Conservation (phyloP, 2,113 vertebrate genomes). For the Salvelinus sp. region DNA sequence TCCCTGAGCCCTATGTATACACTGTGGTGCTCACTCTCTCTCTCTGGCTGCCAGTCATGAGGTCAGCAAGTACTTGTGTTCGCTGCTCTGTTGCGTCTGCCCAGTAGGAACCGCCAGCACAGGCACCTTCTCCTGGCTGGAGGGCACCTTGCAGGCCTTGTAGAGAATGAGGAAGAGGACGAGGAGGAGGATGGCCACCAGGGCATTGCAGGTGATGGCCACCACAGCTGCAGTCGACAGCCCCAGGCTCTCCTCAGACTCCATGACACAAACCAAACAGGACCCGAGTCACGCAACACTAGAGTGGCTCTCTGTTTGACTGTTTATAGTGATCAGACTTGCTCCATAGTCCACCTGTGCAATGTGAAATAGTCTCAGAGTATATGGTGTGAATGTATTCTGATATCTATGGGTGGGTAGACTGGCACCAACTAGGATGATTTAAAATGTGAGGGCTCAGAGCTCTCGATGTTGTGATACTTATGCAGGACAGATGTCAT, state of each 20-base stretch:
- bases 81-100: slow-evolving; percentile 56
- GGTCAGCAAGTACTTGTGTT: slow-evolving; percentile 75
- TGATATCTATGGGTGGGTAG: too few species aligned
- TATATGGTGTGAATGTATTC: too few species aligned
- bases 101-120: slow-evolving; percentile 57
- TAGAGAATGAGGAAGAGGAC: slow-evolving; percentile 75
- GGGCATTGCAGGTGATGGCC: slow-evolving; percentile 75
- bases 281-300: not conserved
- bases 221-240: slow-evolving; percentile 76
- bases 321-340: too few species aligned
- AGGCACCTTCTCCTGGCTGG: slow-evolving; percentile 71
- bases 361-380: too few species aligned
- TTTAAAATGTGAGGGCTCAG: too few species aligned
- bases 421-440: too few species aligned
- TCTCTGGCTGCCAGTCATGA: slow-evolving; percentile 55
- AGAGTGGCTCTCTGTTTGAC: too few species aligned
- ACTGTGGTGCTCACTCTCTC: too few species aligned
- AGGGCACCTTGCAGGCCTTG: slow-evolving; percentile 76
- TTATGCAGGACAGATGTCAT: too few species aligned
- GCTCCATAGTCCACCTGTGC: too few species aligned
- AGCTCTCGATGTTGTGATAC: too few species aligned
- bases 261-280: slow-evolving; percentile 49
- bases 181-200: slow-evolving; percentile 72
- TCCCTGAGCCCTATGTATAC: too few species aligned
- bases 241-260: slow-evolving; percentile 43